Conservation (phyloP, 2,113 vertebrate species). For the Amazona guildingii region DNA sequence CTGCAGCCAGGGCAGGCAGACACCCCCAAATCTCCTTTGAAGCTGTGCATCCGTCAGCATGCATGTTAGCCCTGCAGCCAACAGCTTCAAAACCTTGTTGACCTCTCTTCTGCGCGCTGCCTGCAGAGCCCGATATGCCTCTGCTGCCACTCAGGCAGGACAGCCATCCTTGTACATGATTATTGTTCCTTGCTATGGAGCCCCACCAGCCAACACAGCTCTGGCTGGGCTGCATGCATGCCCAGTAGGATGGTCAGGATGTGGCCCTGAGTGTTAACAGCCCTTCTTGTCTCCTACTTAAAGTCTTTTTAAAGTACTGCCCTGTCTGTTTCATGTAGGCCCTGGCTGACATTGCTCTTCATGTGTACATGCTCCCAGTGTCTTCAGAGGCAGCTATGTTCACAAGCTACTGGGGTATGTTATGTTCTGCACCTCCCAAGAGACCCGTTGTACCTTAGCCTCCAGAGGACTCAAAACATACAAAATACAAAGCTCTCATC, state of each 20-base stretch:
- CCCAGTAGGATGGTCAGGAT: constrained; percentile 16
- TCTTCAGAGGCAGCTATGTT: neutral
- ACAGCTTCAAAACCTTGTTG: neutral
- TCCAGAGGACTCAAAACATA: neutral
- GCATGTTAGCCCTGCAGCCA: neutral
- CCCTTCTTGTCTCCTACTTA: neutral
- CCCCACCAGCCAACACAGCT: neutral
- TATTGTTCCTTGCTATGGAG: constrained; percentile 37
- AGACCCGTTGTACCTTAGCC: neutral
- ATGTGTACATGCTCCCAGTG: neutral
- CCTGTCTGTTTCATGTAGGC: neutral
- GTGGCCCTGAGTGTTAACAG: constrained; percentile 40
- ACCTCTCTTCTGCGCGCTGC: neutral
- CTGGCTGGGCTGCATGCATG: neutral
- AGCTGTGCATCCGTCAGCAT: rapidly evolving
- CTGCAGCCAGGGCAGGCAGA: neutral
- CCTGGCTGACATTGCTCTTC: neutral
- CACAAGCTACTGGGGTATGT: neutral
- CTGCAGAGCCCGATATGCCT: neutral
- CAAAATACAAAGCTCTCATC: neutral
- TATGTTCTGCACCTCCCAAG: neutral
- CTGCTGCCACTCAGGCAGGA: constrained; percentile 4
- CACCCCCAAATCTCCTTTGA: neutral
- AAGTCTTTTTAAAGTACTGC: neutral
- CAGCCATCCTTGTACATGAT: neutral